A percentile compares a stretch with the other conserved stretches of the same genome.
phyloP scores from a whole-genome alignment of 2,888 invertebrate species.

The Drosophila koepferae region DNA sequence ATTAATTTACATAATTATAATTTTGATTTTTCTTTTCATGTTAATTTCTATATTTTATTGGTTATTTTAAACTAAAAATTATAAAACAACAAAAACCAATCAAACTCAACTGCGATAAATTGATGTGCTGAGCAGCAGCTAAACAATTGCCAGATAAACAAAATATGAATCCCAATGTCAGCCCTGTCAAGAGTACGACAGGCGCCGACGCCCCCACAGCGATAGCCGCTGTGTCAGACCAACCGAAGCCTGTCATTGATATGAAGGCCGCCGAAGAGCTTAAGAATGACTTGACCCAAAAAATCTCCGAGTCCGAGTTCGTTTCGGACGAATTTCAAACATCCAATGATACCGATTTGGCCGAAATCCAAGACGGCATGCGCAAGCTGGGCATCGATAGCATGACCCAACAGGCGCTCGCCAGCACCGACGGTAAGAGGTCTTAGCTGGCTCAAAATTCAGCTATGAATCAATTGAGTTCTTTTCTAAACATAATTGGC shows the following conservation, averaged over 20 bases:
- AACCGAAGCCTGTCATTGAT: conserved; percentile 54
- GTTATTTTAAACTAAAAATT: conserved; percentile 37
- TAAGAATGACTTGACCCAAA: conserved; percentile 36
- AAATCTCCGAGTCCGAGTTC: conserved; percentile 88
- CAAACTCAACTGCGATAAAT: conserved; percentile 52
- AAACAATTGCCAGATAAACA: conserved; percentile 42
- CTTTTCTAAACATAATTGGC: conserved; percentile 18
- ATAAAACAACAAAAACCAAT: conserved; percentile 31
- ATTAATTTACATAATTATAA: not conserved
- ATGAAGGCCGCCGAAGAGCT: conserved; percentile 21
- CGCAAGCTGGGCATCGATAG: conserved; percentile 89
- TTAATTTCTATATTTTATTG: conserved; percentile 8
- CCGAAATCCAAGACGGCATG: conserved; percentile 91
- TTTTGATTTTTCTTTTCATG: conserved; percentile 29
- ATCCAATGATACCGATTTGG: conserved; percentile 87
- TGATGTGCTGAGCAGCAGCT: conserved; percentile 39
- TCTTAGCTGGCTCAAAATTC: conserved; percentile 36
- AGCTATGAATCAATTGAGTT: conserved; percentile 45
- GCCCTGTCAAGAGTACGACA: conserved; percentile 25
- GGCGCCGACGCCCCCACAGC: conserved; percentile 23
- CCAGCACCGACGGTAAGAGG: conserved; percentile 85
- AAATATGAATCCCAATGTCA: conserved; percentile 33
- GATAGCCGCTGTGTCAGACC: conserved; percentile 57
- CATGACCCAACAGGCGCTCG: conserved; percentile 85
- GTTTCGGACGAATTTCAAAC: conserved; percentile 90